phyloP scores from a whole-genome alignment of 2,113 vertebrate species.

The Eptesicus fuscus region DNA sequence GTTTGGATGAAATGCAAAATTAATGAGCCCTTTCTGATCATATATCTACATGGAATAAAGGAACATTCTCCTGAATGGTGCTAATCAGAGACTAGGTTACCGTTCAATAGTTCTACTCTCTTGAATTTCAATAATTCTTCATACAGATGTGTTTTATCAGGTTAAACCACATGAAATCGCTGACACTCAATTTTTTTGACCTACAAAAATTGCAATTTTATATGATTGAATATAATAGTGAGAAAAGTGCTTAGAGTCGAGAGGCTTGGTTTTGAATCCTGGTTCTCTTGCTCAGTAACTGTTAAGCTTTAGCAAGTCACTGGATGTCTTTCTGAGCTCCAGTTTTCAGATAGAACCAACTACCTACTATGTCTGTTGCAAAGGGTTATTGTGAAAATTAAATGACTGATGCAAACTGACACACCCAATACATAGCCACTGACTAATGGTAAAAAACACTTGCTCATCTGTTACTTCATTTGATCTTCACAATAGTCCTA shows the following conservation, averaged over 20 bases:
- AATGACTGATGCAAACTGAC: neutral
- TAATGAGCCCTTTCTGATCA: neutral
- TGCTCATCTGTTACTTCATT: neutral
- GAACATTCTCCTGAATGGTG: neutral
- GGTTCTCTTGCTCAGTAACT: neutral
- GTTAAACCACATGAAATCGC: constrained; percentile 7
- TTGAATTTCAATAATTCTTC: constrained; percentile 8
- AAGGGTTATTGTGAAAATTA: neutral
- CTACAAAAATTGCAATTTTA: neutral
- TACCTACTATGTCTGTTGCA: neutral
- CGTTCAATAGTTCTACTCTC: neutral
- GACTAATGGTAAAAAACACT: constrained; percentile 7
- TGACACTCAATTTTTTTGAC: constrained; percentile 1
- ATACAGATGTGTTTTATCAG: neutral
- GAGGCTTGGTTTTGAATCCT: neutral
- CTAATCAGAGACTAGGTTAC: constrained; percentile 1
- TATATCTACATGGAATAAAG: neutral
- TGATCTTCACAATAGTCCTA: neutral
- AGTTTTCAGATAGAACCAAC: neutral
- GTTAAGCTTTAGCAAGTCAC: neutral
- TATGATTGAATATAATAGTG: constrained; percentile 24
- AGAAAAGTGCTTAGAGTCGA: neutral
- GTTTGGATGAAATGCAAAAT: neutral
- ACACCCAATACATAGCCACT: neutral
- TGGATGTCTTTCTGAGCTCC: neutral